These are phyloP conservation scores for Patella ulyssiponensis DNA, from an alignment of 2,888 invertebrate genomes.

Conservation along the genomic window DNA sequence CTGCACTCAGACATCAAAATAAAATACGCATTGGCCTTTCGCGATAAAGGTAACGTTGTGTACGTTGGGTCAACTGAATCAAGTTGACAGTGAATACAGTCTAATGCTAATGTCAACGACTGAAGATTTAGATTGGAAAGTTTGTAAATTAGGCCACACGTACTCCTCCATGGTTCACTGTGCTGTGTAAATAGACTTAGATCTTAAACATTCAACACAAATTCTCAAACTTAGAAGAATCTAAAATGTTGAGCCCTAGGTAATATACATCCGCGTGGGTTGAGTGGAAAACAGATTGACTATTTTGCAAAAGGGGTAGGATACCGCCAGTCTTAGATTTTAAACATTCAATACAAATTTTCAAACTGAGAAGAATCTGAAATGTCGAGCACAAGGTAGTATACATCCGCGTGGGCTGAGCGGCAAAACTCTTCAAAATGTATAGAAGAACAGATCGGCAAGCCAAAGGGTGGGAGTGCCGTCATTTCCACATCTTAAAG, in stretches of 20 bases:
- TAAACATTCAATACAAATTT: too few relatives aligned
- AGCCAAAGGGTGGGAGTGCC: too few relatives aligned
- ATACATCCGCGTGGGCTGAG: too few relatives aligned
- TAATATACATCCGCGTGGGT: neutral
- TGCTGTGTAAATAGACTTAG: neutral
- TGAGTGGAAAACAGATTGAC: neutral
- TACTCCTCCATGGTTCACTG: constrained; percentile 2
- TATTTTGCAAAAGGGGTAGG: neutral
- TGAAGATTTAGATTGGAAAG: neutral
- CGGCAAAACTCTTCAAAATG: too few relatives aligned
- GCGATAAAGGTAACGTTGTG: too few relatives aligned
- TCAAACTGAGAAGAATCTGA: too few relatives aligned
- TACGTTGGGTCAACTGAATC: neutral
- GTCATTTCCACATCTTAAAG: too few relatives aligned
- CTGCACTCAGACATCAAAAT: neutral
- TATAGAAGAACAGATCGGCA: too few relatives aligned
- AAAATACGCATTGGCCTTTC: too few relatives aligned
- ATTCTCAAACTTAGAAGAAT: too few relatives aligned
- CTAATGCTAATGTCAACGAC: neutral
- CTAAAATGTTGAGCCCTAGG: too few relatives aligned
- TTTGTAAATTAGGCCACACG: constrained; percentile 11
- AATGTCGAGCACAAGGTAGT: too few relatives aligned
- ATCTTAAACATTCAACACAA: neutral
- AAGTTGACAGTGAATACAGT: neutral
- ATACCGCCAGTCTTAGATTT: neutral